A percentile compares a stretch with the other conserved stretches of the same genome.
Conservation (phyloP, 1,140 invertebrate genomes). For the Heliconius himera region DNA sequence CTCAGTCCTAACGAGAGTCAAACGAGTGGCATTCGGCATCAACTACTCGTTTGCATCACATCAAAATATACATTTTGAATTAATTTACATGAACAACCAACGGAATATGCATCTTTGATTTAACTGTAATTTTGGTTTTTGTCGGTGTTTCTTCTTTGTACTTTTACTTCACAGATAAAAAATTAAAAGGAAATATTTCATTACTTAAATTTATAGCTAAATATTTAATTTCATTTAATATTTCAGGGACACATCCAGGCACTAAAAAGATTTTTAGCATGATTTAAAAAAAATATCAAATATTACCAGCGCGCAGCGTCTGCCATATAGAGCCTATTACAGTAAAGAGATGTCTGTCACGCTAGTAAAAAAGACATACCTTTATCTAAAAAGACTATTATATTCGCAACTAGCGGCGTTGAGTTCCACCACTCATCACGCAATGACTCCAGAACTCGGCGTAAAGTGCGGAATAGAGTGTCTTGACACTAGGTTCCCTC, state of each 20-base stretch:
- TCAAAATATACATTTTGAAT: conserved; percentile 78
- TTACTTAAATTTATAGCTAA: background rate
- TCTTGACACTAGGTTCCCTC: no score
- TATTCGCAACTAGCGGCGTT: background rate
- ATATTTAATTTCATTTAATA: background rate
- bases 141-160: conserved; percentile 40
- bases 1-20: conserved; percentile 64
- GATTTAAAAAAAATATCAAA: no score
- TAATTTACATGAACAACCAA: conserved; percentile 71
- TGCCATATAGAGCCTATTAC: no score
- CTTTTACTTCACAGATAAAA: background rate
- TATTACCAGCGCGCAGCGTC: no score
- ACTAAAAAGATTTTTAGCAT: no score
- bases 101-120: conserved; percentile 60
- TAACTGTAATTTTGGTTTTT: conserved; percentile 49
- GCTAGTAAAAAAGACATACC: no score
- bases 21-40: conserved; percentile 54
- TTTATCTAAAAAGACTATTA: background rate
- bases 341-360: no score
- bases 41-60: conserved; percentile 72
- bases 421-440: no score
- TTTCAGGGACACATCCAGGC: no score
- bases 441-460: no score
- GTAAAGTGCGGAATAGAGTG: no score
- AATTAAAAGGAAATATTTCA: no score